Conservation (phyloP, 2,113 vertebrate species). For the Neogobius melanostomus region DNA sequence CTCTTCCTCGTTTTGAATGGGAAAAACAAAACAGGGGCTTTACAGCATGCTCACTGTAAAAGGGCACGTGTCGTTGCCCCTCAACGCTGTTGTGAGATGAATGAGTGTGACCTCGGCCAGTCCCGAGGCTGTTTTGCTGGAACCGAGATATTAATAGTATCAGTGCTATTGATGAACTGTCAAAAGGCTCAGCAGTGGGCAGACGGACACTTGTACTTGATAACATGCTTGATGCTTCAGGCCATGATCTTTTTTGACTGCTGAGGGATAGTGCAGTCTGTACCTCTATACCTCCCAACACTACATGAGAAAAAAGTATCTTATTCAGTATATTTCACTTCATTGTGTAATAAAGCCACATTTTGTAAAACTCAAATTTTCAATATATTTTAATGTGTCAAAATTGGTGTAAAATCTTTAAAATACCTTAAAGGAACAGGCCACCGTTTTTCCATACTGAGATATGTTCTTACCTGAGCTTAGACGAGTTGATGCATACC, state of each 20-base stretch:
- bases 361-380: too few species aligned
- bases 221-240: conserved; percentile 39
- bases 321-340: too few species aligned
- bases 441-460: too few species aligned
- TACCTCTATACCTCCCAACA: conserved; percentile 17
- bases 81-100: conserved; percentile 37
- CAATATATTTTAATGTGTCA: too few species aligned
- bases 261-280: conserved; percentile 13
- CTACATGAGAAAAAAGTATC: not conserved
- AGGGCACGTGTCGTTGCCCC: conserved; percentile 22
- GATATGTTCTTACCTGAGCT: too few species aligned
- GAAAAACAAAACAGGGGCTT: not conserved
- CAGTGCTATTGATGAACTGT: conserved; percentile 52
- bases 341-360: too few species aligned
- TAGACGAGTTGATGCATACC: too few species aligned
- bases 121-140: conserved; percentile 40
- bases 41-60: conserved; percentile 16
- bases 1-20: too few species aligned
- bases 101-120: conserved; percentile 36
- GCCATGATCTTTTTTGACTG: conserved; percentile 46
- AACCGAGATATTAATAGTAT: conserved; percentile 50
- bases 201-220: conserved; percentile 57
- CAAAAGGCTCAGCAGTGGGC: conserved; percentile 46
- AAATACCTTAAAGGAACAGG: too few species aligned
- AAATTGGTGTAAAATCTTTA: too few species aligned